These are phyloP conservation scores for Agrotis exclamationis DNA, from an alignment of 2,888 invertebrate genomes.

Conservation along the genomic window DNA sequence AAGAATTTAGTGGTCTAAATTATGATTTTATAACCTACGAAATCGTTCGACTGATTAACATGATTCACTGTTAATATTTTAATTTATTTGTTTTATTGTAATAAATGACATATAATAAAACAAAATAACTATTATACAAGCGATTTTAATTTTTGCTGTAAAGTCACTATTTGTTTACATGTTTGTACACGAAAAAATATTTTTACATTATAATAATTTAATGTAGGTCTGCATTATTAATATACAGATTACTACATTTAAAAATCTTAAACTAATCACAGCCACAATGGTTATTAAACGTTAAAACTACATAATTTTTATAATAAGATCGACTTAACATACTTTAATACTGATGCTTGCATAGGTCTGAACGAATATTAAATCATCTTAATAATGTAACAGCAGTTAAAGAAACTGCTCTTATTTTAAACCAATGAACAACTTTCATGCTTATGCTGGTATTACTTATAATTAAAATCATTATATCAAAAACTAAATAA, in stretches of 20 bases:
- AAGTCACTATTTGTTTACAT: background rate
- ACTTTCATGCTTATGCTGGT: constrained; percentile 3
- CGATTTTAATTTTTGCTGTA: constrained; percentile 21
- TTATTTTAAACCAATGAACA: constrained; percentile 1
- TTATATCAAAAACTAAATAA: constrained; percentile 4
- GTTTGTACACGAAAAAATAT: background rate
- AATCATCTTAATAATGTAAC: constrained; percentile 14
- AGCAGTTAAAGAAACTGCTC: constrained; percentile 10
- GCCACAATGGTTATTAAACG: constrained; percentile 61
- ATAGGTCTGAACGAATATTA: constrained; percentile 16
- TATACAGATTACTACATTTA: background rate
- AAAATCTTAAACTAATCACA: constrained; percentile 64
- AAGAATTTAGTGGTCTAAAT: background rate
- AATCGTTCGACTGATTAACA: too few relatives aligned
- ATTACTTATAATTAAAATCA: constrained; percentile 12
- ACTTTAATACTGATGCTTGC: constrained; percentile 56
- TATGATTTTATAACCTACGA: too few relatives aligned
- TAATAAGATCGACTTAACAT: constrained; percentile 9
- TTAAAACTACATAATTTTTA: constrained; percentile 30
- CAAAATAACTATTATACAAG: background rate
- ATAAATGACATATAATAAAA: background rate
- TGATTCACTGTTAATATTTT: too few relatives aligned
- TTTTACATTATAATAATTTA: constrained; percentile 2
- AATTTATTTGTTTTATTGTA: too few relatives aligned
- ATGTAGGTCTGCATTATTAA: constrained; percentile 2